phyloP scores from a whole-genome alignment of 1,140 invertebrate genomes.

The Lepidurus apus region DNA sequence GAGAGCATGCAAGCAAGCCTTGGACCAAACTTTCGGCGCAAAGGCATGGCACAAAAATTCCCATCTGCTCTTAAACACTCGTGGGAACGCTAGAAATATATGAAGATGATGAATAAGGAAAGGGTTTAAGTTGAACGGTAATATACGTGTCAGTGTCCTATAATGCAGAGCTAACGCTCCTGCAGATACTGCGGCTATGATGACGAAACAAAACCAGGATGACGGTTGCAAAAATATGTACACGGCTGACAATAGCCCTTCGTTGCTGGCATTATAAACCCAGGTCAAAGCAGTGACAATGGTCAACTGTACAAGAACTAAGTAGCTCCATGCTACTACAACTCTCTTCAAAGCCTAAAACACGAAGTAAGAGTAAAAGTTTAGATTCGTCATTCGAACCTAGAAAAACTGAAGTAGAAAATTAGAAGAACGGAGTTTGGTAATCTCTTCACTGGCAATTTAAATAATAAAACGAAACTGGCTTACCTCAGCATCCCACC shows the following conservation, averaged over 20 bases:
- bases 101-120: not conserved
- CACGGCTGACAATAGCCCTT: not conserved
- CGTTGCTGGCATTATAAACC: not conserved
- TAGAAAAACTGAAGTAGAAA: too few species aligned
- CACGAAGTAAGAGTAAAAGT: not conserved
- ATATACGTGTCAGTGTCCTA: not conserved
- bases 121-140: not conserved
- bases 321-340: not conserved
- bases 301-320: not conserved
- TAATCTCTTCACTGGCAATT: too few species aligned
- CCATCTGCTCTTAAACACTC: not conserved
- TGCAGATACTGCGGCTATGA: not conserved
- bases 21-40: not conserved
- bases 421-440: too few species aligned
- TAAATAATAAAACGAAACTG: not conserved
- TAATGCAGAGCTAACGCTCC: not conserved
- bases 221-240: not conserved
- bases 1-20: not conserved
- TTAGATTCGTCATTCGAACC: not conserved
- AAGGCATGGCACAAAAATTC: not conserved
- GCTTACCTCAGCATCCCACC: not conserved
- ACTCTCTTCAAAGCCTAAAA: not conserved
- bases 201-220: conserved; percentile 5
- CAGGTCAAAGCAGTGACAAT: not conserved
- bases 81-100: not conserved